Evolutionary conservation across 2,113 vertebrate species (phyloP), one percentile per base, ranked within the genome.

Genomic region (Ranitomeya imitator): DNA sequence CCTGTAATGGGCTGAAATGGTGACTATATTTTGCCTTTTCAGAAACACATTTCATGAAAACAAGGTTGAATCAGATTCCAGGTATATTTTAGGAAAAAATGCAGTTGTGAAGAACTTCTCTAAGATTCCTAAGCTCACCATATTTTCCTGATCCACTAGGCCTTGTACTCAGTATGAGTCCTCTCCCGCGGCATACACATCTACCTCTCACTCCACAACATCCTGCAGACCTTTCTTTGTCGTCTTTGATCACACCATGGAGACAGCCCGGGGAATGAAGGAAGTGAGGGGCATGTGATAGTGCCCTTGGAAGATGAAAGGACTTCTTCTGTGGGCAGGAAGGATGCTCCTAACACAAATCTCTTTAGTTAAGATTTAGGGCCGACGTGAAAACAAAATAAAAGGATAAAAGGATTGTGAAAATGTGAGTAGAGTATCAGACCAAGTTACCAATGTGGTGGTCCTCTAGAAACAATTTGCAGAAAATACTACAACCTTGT

Each of bases 281-380:
- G 79, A 81, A 81, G 55, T 23, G 3, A 81, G 23, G 52, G 59
- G 23, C 55, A 59, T 79, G 55, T 79, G 54, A 59, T 31, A 31
- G 12, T 31, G n/a, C 21, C 16, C 52, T 23, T 79, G n/a, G 57
- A 59, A 59, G 78, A 81, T 81, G 13, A 81, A 81, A 81, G 79
- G 16, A 60, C 69, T 31, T 14, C 37, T 51, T 37, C 69, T 15
- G 14, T 73, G 69, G 13, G 69, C 26, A 37, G 69, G 69, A 73
- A 73, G 26, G 31, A 73, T 15, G 13, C 26, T 73, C 69, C 69
- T 7, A 37, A 73, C 69, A 31, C 31, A 37, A 13, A 26, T 6
- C 26, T 31, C 23, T 71, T 23, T 31, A 18, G 6, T 67, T 16
- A 3, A 4, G 23, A 31, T 71, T 26, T 69, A 69, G 67, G 12